These are phyloP conservation scores for Sebastes miniatus DNA, from an alignment of 2,797 vertebrate species.

Conservation along the genomic window DNA sequence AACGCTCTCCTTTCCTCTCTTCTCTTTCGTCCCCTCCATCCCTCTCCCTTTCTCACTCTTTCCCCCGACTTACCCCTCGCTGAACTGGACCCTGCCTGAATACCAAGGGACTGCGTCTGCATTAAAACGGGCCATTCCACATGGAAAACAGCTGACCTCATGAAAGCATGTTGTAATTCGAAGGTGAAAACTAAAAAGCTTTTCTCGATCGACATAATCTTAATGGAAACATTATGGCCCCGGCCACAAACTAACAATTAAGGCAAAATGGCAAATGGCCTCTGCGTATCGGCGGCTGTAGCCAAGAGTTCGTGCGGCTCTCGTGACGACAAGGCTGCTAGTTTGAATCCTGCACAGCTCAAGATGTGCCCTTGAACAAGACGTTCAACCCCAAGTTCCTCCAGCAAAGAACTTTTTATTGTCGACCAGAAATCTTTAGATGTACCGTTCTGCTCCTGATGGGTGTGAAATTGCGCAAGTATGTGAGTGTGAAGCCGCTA, in stretches of 20 bases:
- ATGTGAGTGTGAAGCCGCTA: constrained; percentile 30
- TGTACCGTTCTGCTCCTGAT: constrained; percentile 20
- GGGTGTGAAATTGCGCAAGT: constrained; percentile 40
- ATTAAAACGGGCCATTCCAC: constrained; percentile 73
- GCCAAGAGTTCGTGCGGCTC: constrained; percentile 15
- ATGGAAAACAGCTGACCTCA: constrained; percentile 80
- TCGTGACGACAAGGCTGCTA: constrained; percentile 7
- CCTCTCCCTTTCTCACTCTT: constrained; percentile 47
- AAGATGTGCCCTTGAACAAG: constrained; percentile 21
- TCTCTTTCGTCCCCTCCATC: constrained; percentile 24
- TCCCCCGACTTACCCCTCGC: constrained; percentile 31
- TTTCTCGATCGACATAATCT: constrained; percentile 74
- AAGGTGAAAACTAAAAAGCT: constrained; percentile 83
- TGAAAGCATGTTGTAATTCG: constrained; percentile 79
- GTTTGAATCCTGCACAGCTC: constrained; percentile 27
- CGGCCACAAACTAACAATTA: constrained; percentile 71
- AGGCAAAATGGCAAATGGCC: constrained; percentile 46
- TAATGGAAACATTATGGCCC: constrained; percentile 78
- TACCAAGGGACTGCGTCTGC: constrained; percentile 71
- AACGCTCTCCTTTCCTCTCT: constrained; percentile 57
- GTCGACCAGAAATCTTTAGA: constrained; percentile 24
- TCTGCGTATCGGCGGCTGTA: constrained; percentile 1
- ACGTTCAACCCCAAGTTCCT: not conserved
- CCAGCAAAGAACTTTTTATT: constrained; percentile 32
- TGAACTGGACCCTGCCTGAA: constrained; percentile 61